phyloP scores from a whole-genome alignment of 1,140 invertebrate genomes.

The Meloidogyne hapla region DNA sequence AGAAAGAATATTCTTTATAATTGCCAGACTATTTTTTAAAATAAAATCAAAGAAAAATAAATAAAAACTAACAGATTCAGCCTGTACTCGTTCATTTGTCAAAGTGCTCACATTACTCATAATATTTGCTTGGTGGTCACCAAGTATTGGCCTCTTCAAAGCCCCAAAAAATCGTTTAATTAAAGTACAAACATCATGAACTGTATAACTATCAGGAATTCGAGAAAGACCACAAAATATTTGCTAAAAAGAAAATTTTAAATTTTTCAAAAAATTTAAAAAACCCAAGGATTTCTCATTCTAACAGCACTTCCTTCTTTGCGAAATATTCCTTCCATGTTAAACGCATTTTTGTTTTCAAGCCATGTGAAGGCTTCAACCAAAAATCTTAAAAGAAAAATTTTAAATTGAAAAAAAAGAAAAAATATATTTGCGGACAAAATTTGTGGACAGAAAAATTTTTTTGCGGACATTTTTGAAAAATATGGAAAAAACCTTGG shows the following conservation, averaged over 20 bases:
- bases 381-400: slow-evolving; percentile 29
- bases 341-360: slow-evolving; percentile 24
- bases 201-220: slow-evolving; percentile 28
- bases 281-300: slow-evolving; percentile 32
- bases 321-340: slow-evolving; percentile 40
- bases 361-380: slow-evolving; percentile 34
- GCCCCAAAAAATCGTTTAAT: slow-evolving; percentile 44
- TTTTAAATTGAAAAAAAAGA: not conserved
- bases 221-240: slow-evolving; percentile 30
- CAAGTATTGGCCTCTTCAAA: slow-evolving; percentile 24
- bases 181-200: slow-evolving; percentile 39
- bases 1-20: too few species aligned
- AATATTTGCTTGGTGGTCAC: slow-evolving; percentile 28
- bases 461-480: too few species aligned
- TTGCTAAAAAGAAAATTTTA: slow-evolving; percentile 2
- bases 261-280: not conserved
- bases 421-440: too few species aligned
- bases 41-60: too few species aligned
- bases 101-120: slow-evolving; percentile 40
- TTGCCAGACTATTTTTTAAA: too few species aligned
- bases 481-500: too few species aligned
- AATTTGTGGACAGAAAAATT: too few species aligned
- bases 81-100: not conserved
- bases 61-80: not conserved
- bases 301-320: slow-evolving; percentile 36